Percentiles rank a stretch among this genome's conserved stretches.
Conservation (phyloP, 2,797 vertebrate genomes). For the Buceros bicornis region DNA sequence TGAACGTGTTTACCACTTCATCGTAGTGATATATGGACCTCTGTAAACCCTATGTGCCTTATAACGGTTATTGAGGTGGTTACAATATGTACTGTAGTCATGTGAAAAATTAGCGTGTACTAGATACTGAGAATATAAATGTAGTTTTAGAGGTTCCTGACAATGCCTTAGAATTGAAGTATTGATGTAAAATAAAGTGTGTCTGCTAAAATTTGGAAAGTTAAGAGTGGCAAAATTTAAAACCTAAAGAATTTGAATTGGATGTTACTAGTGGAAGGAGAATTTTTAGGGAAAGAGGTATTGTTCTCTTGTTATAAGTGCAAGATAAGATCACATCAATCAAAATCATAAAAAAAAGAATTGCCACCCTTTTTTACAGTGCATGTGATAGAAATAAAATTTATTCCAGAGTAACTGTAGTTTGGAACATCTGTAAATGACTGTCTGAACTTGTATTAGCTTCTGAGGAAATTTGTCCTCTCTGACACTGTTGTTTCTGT, state of each 20-base stretch:
- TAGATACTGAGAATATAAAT: neutral
- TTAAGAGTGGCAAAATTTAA: neutral
- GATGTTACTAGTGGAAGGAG: neutral
- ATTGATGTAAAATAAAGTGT: neutral
- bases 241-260: neutral
- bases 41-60: slow-evolving; percentile 29
- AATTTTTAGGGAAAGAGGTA: neutral
- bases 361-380: neutral
- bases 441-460: neutral
- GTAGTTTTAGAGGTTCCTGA: neutral
- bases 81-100: slow-evolving; percentile 2
- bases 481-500: neutral
- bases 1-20: slow-evolving; percentile 68
- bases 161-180: neutral
- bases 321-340: neutral
- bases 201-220: neutral
- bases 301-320: neutral
- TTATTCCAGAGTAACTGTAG: neutral
- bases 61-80: slow-evolving; percentile 50
- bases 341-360: accelerated
- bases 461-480: neutral
- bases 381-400: neutral
- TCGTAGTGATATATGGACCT: slow-evolving; percentile 49
- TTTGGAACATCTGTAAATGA: accelerated
- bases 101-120: slow-evolving; percentile 10